These are phyloP conservation scores for Drosophila suboccidentalis DNA, from an alignment of 2,888 invertebrate species.

Conservation along the genomic window DNA sequence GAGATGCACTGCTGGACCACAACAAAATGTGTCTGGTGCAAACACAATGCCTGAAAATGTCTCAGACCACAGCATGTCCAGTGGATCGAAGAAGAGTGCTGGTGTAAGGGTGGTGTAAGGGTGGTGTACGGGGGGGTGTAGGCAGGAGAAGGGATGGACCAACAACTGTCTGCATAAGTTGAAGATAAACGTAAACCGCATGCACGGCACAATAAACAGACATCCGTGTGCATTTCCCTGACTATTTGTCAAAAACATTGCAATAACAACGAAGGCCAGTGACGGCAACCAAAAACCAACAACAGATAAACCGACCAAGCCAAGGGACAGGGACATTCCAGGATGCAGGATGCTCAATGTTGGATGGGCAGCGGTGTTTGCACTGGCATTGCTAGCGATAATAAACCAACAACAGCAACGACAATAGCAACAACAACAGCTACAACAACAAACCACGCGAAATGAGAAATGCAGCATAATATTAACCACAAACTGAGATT, in stretches of 20 bases:
- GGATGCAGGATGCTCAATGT: conserved; percentile 45
- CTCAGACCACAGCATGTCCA: conserved; percentile 71
- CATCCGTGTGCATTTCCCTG: conserved; percentile 81
- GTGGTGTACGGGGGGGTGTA: not conserved
- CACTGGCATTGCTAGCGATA: conserved; percentile 72
- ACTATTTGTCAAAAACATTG: conserved; percentile 81
- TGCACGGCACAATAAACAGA: conserved; percentile 81
- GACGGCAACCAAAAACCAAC: conserved; percentile 63
- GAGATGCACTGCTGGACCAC: conserved; percentile 54
- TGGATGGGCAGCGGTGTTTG: conserved; percentile 57
- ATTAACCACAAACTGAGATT: conserved; percentile 84
- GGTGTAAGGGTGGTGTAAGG: not conserved
- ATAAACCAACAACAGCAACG: conserved; percentile 72
- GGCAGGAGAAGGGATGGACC: conserved; percentile 7
- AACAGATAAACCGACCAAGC: conserved; percentile 40
- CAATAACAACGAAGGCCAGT: conserved; percentile 71
- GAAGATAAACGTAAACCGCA: conserved; percentile 80
- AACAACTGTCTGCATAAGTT: conserved; percentile 77
- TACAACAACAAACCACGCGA: conserved; percentile 66
- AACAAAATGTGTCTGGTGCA: conserved; percentile 77
- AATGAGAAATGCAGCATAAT: conserved; percentile 82
- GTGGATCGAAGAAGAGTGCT: not conserved
- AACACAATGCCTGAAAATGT: conserved; percentile 69
- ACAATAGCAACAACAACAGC: conserved; percentile 55
- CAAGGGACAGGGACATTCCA: conserved; percentile 24